Evolutionary conservation across 53 echinoderm and acorn worm species (phyloP).

Genomic region (Arbacia lixula): DNA sequence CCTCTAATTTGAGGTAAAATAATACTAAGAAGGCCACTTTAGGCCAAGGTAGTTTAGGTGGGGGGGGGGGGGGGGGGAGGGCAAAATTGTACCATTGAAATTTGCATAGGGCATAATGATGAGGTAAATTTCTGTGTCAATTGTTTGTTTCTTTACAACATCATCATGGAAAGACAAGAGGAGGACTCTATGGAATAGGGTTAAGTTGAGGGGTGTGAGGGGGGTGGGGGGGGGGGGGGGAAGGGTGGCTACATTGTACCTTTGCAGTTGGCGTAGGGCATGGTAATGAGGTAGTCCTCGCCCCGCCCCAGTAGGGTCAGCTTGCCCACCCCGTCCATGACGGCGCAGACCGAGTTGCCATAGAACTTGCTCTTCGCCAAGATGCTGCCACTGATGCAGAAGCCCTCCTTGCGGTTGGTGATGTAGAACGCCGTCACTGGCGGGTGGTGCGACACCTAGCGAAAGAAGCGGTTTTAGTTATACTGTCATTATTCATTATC

Average conservation of each 20-base stretch:
- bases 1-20: too few relatives aligned
- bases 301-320: slow-evolving; percentile 81
- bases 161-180: too few relatives aligned
- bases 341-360: slow-evolving; percentile 89
- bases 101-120: too few relatives aligned
- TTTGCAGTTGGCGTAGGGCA: slow-evolving; percentile 99
- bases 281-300: slow-evolving; percentile 87
- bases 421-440: slow-evolving; percentile 94
- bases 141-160: too few relatives aligned
- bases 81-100: too few relatives aligned
- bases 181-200: neutral
- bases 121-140: too few relatives aligned
- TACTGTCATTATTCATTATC: too few relatives aligned
- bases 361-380: slow-evolving; percentile 96
- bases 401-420: slow-evolving; percentile 92
- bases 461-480: too few relatives aligned
- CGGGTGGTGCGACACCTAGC: slow-evolving; percentile 95
- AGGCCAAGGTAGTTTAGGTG: too few relatives aligned
- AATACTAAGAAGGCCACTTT: too few relatives aligned
- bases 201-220: neutral
- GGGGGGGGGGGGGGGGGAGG: too few relatives aligned
- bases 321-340: slow-evolving; percentile 89
- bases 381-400: slow-evolving; percentile 90
- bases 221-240: neutral
- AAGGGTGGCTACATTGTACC: slow-evolving; percentile 55